Conservation (phyloP, 2,113 vertebrate species). For the Climacteris rufus region DNA sequence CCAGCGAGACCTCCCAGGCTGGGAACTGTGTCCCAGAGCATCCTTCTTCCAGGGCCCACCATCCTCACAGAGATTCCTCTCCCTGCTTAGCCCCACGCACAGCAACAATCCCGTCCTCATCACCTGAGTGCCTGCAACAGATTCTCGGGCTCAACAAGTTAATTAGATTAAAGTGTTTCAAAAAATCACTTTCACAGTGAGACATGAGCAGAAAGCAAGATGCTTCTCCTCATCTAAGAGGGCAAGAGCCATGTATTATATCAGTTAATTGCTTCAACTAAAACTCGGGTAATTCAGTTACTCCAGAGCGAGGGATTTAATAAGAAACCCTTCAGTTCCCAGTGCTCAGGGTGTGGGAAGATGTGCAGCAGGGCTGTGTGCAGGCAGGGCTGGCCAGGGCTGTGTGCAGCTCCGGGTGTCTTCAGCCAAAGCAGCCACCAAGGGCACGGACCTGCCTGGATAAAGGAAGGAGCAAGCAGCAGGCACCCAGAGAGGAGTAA, state of each 20-base stretch:
- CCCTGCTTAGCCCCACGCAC: background rate
- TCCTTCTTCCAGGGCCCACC: background rate
- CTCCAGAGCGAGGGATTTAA: background rate
- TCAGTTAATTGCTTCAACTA: constrained; percentile 37
- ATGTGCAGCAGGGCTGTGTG: background rate
- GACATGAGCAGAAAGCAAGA: constrained; percentile 18
- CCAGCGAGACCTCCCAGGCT: background rate
- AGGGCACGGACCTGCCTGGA: background rate
- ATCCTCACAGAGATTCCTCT: background rate
- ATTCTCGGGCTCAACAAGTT: background rate
- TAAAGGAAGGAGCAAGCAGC: background rate
- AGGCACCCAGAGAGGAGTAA: background rate
- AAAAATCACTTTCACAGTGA: background rate
- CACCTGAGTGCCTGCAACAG: background rate
- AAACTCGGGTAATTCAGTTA: background rate
- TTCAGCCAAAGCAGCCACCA: background rate
- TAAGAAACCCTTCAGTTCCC: background rate
- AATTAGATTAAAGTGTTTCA: constrained; percentile 34
- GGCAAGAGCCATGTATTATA: background rate
- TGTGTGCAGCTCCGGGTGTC: background rate
- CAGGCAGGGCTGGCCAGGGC: background rate
- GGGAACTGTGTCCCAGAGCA: background rate
- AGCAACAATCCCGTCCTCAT: background rate
- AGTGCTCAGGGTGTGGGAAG: background rate
- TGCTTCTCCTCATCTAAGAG: background rate